A percentile compares a stretch with the other conserved stretches of the same genome.
phyloP scores from a whole-genome alignment of 64 coral and sea anemone species.

The Stylophora pistillata region DNA sequence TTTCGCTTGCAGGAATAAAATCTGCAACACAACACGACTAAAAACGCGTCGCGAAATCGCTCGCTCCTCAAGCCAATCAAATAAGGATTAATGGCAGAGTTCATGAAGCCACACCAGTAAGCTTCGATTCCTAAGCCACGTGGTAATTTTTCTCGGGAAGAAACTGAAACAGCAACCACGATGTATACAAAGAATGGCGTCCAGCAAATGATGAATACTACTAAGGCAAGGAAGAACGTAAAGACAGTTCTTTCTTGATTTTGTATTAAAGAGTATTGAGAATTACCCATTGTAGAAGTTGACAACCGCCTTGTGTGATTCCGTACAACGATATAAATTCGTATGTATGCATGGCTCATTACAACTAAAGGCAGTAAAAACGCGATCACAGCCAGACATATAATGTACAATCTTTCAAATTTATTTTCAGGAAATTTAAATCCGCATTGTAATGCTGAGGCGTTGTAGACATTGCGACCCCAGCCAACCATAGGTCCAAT shows the following conservation, averaged over 20 bases:
- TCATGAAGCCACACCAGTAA: constrained; percentile 88
- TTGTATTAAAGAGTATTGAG: constrained; percentile 33
- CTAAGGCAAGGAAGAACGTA: constrained; percentile 84
- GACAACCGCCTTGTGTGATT: constrained; percentile 73
- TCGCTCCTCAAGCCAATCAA: constrained; percentile 85
- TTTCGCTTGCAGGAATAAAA: constrained; percentile 20
- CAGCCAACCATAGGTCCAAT: constrained; percentile 84
- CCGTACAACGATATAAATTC: constrained; percentile 63
- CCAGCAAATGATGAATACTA: constrained; percentile 89
- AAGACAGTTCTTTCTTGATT: constrained; percentile 71
- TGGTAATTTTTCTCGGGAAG: constrained; percentile 59
- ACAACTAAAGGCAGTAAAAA: constrained; percentile 72
- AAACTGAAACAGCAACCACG: constrained; percentile 61
- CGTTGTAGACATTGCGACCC: constrained; percentile 69
- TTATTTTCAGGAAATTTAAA: constrained; percentile 68
- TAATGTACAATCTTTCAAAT: constrained; percentile 66
- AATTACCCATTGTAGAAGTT: constrained; percentile 42
- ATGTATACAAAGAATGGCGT: constrained; percentile 77
- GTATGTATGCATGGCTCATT: constrained; percentile 74
- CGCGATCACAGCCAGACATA: constrained; percentile 59
- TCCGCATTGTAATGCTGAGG: constrained; percentile 85
- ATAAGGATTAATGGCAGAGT: constrained; percentile 79
- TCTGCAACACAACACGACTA: constrained; percentile 45
- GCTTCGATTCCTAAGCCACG: constrained; percentile 77
- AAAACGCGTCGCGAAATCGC: constrained; percentile 65